Evolutionary conservation across 1,140 invertebrate genomes (phyloP).

Genomic region (Fragariocoptes setiger): DNA sequence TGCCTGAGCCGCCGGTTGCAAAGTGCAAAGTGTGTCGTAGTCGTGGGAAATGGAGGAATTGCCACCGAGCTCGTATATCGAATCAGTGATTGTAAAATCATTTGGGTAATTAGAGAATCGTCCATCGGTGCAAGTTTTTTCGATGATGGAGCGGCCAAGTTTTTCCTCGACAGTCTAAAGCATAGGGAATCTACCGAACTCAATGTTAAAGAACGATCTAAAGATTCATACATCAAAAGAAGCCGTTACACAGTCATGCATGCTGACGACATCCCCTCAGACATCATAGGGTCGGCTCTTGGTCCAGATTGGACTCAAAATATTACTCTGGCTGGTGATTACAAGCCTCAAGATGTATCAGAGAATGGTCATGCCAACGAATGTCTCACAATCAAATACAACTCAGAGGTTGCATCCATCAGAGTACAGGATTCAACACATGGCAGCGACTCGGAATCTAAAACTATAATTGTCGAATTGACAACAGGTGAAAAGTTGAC

Average conservation of each 20-base stretch:
- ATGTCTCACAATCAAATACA: conserved; percentile 26
- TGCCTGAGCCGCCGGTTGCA: conserved; percentile 36
- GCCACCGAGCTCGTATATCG: conserved; percentile 79
- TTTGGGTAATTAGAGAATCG: conserved; percentile 75
- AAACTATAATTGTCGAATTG: conserved; percentile 35
- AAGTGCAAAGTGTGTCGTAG: conserved; percentile 31
- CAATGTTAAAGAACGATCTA: not conserved
- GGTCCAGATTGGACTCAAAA: conserved; percentile 73
- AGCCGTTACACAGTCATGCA: conserved; percentile 17
- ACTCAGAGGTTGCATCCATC: conserved; percentile 28
- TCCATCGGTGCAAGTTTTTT: conserved; percentile 73
- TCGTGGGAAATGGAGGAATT: conserved; percentile 89
- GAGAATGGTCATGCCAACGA: too few relatives aligned
- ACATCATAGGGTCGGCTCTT: conserved; percentile 38
- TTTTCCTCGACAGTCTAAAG: conserved; percentile 26
- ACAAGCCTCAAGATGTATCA: too few relatives aligned
- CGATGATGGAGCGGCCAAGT: conserved; percentile 75
- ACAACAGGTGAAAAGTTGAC: conserved; percentile 37
- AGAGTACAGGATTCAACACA: conserved; percentile 10
- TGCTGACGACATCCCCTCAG: conserved; percentile 1
- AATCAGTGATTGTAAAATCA: conserved; percentile 41
- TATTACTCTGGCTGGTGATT: conserved; percentile 26
- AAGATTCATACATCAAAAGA: conserved; percentile 14
- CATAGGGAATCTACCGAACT: not conserved
- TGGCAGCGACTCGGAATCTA: too few relatives aligned